These are phyloP conservation scores for Xylocopa sonorina DNA, from an alignment of 1,140 invertebrate genomes.

Conservation along the genomic window DNA sequence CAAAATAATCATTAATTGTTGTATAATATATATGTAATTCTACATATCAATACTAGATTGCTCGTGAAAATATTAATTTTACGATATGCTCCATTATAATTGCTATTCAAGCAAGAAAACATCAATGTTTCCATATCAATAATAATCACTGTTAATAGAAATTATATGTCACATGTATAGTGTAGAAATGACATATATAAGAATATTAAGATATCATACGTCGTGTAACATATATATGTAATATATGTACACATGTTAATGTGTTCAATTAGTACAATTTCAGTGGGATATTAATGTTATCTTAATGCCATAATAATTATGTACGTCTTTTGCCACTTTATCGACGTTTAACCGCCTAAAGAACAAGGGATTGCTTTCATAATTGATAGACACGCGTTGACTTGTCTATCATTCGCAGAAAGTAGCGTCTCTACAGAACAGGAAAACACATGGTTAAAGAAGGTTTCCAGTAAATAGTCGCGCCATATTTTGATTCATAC, in stretches of 20 bases:
- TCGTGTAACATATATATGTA: too few species aligned
- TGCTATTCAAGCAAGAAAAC: not conserved
- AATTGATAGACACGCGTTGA: slow-evolving; percentile 17
- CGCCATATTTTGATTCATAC: not conserved
- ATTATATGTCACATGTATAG: too few species aligned
- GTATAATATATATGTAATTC: not conserved
- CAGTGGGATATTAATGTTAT: not conserved
- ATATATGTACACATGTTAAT: too few species aligned
- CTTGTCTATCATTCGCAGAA: slow-evolving; percentile 42
- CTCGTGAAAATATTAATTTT: not conserved
- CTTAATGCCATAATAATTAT: not conserved
- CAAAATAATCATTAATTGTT: not conserved
- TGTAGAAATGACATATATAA: too few species aligned
- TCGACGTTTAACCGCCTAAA: not conserved
- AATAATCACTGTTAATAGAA: too few species aligned
- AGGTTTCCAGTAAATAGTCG: not conserved
- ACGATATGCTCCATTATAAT: not conserved
- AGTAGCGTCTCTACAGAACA: slow-evolving; percentile 25
- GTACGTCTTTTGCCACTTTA: not conserved
- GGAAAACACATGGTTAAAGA: not conserved
- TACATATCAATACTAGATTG: not conserved
- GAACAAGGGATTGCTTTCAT: slow-evolving; percentile 5
- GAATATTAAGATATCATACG: too few species aligned
- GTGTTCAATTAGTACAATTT: not conserved
- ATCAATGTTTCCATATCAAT: too few species aligned